Conservation (phyloP, 2,797 vertebrate genomes). For the Chelidonichthys spinosus region DNA sequence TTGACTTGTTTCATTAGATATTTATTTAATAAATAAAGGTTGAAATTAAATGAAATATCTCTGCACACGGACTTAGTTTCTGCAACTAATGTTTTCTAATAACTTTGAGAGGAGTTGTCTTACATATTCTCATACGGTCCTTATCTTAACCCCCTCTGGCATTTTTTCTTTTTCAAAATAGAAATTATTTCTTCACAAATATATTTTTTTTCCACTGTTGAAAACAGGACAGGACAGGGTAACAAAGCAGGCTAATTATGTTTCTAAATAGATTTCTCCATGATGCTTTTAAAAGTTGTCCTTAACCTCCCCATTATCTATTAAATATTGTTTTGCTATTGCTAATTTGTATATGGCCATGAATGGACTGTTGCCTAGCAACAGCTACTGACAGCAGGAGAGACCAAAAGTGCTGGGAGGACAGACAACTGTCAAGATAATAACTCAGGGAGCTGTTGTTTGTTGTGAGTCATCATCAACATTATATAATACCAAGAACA, state of each 20-base stretch:
- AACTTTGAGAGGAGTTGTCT: too few species aligned
- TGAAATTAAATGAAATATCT: background rate
- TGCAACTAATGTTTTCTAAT: too few species aligned
- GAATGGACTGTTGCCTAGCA: conserved; percentile 28
- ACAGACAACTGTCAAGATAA: background rate
- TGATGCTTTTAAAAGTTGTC: background rate
- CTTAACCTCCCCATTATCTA: background rate
- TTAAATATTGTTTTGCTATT: conserved; percentile 1
- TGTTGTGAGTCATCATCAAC: background rate
- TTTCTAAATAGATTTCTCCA: background rate
- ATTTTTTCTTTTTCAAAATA: background rate
- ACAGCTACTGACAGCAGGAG: conserved; percentile 8
- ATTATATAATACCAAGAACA: background rate
- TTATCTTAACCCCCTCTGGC: background rate
- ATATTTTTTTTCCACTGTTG: background rate
- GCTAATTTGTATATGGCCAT: conserved; percentile 16
- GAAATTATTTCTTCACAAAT: background rate
- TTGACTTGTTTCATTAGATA: background rate
- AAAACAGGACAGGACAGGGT: background rate
- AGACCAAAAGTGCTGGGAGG: background rate
- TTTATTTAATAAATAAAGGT: too few species aligned
- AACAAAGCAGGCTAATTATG: background rate
- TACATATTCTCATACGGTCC: background rate
- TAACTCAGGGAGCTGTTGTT: background rate
- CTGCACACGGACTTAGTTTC: background rate